A percentile compares a stretch with the other conserved stretches of the same genome.
These are phyloP conservation scores for Myotis vivesi DNA, from an alignment of 2,797 vertebrate genomes.

Conservation along the genomic window DNA sequence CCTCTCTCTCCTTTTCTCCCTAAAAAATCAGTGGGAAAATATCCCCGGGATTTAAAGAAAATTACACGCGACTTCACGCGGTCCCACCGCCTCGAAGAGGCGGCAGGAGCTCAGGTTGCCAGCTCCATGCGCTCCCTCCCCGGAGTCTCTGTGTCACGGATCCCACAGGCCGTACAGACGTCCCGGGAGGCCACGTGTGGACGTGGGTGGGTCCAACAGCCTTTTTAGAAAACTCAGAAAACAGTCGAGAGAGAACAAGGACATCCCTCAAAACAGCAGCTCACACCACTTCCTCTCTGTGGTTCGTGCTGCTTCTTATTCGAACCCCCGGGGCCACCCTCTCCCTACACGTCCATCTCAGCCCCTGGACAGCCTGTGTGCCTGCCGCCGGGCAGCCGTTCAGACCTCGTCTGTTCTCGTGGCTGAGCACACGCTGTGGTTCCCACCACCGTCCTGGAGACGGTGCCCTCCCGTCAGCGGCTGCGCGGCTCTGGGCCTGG, in stretches of 20 bases:
- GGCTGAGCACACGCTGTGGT: constrained; percentile 64
- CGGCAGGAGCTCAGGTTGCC: background rate
- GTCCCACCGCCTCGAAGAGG: background rate
- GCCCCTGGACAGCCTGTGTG: background rate
- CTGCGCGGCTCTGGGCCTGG: no score
- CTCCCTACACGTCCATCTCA: background rate
- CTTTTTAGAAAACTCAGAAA: background rate
- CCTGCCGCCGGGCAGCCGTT: constrained; percentile 67
- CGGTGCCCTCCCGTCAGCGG: background rate
- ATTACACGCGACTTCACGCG: background rate
- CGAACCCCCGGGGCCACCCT: background rate
- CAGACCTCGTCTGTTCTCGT: constrained; percentile 74
- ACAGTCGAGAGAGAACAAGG: background rate
- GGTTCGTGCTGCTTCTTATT: background rate
- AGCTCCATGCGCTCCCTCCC: no score
- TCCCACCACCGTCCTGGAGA: constrained; percentile 72
- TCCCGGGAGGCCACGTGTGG: rapidly evolving
- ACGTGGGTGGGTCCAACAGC: background rate
- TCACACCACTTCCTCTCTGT: background rate
- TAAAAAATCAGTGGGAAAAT: no score
- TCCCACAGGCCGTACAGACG: no score
- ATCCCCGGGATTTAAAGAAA: no score
- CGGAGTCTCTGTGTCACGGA: no score
- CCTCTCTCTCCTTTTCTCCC: no score
- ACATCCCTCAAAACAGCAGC: no score